A percentile compares a stretch with the other conserved stretches of the same genome.
These are phyloP conservation scores for Diadophis punctatus DNA, from an alignment of 2,113 vertebrate species.

Conservation along the genomic window DNA sequence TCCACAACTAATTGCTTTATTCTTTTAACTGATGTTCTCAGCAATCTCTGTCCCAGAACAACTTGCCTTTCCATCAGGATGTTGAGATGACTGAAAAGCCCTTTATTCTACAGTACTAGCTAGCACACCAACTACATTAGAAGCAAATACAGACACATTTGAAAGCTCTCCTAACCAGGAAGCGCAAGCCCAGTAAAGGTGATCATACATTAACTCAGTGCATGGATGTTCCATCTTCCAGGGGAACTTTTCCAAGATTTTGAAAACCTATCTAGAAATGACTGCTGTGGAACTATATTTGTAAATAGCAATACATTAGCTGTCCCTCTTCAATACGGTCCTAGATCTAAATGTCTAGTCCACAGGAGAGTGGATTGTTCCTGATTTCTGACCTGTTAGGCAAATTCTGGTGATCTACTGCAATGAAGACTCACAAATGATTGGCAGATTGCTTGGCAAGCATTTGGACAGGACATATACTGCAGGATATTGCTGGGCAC, in stretches of 20 bases:
- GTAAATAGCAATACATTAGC: background rate
- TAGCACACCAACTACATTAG: background rate
- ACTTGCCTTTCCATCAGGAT: background rate
- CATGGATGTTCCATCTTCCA: background rate
- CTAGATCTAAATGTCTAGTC: background rate
- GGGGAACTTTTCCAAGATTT: background rate
- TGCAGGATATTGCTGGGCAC: background rate
- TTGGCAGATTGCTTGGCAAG: background rate
- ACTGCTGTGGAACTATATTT: background rate
- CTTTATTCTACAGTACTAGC: background rate
- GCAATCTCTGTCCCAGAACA: background rate
- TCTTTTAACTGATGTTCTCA: background rate
- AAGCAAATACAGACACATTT: background rate
- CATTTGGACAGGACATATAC: background rate
- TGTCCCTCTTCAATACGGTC: background rate
- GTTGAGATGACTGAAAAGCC: background rate
- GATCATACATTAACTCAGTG: background rate
- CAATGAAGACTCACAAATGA: background rate
- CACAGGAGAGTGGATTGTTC: background rate
- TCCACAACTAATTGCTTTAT: background rate
- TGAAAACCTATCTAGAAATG: background rate
- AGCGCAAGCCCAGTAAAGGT: background rate
- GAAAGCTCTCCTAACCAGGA: background rate
- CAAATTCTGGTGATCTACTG: background rate
- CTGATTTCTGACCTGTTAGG: background rate